Percentiles rank a stretch among this genome's conserved stretches.
phyloP scores from a whole-genome alignment of 37 sponge, comb jelly and placozoan species.

The Aplysina aerophoba region DNA sequence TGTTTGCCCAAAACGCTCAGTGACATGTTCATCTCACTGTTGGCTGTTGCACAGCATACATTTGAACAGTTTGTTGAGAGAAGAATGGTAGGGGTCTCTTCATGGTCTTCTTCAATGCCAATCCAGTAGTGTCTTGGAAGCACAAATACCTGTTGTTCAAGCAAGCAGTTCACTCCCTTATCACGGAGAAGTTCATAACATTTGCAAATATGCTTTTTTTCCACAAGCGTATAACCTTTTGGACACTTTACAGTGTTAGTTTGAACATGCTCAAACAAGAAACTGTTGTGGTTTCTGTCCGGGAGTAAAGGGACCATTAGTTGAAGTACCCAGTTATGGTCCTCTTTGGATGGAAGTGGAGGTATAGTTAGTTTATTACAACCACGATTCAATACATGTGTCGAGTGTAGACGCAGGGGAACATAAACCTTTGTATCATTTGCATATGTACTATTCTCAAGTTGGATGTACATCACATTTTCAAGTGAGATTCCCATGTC shows the following conservation, averaged over 20 bases:
- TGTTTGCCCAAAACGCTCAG: slow-evolving; percentile 30
- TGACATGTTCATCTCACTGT: not conserved
- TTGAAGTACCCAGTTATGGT: not conserved
- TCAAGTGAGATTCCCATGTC: slow-evolving; percentile 5
- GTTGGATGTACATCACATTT: not conserved
- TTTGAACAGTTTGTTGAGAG: not conserved
- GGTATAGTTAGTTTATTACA: not conserved
- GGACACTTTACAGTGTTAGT: no score
- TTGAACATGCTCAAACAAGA: no score
- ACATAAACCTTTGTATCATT: not conserved
- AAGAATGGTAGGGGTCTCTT: no score
- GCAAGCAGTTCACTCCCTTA: not conserved
- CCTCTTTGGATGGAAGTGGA: not conserved
- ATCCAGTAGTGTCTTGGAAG: not conserved
- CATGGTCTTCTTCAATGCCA: no score
- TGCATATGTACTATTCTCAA: not conserved
- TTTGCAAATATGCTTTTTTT: not conserved
- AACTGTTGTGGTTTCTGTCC: not conserved
- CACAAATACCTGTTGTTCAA: not conserved
- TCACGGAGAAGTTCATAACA: not conserved
- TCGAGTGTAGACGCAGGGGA: not conserved
- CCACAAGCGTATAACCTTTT: no score
- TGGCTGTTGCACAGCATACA: not conserved
- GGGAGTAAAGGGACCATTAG: not conserved
- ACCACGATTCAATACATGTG: not conserved